phyloP scores from a whole-genome alignment of 2,113 vertebrate genomes.

The Climacteris rufus region DNA sequence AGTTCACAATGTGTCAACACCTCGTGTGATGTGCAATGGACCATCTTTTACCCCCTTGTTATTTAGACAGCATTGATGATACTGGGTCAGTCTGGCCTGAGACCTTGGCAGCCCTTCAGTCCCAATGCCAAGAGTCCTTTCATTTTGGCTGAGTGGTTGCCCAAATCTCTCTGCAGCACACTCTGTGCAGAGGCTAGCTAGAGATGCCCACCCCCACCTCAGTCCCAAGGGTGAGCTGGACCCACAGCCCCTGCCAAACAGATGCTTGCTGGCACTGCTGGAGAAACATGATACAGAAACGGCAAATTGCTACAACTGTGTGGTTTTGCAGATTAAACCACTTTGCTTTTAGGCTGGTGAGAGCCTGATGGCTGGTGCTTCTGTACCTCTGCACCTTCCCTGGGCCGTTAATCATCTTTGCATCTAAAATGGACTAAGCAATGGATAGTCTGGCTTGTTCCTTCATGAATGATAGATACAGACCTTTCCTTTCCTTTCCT shows the following conservation, averaged over 20 bases:
- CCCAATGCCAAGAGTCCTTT: neutral
- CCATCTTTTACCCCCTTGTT: neutral
- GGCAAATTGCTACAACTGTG: neutral
- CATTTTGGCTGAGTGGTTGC: neutral
- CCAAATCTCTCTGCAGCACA: neutral
- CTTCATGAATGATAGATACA: neutral
- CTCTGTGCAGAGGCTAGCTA: rapidly evolving
- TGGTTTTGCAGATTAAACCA: neutral
- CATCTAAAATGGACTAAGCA: neutral
- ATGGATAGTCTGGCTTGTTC: neutral
- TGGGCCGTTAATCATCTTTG: neutral
- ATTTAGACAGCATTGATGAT: neutral
- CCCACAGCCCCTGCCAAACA: neutral
- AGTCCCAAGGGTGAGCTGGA: neutral
- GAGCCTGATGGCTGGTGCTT: neutral
- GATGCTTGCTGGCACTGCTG: neutral
- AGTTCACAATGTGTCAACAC: neutral
- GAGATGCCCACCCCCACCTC: neutral
- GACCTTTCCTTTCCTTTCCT: neutral
- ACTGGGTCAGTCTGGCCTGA: neutral
- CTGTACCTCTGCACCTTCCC: neutral
- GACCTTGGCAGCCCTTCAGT: neutral
- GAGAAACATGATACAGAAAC: neutral
- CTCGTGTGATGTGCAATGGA: neutral
- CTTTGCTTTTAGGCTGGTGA: neutral